Evolutionary conservation across 2,888 invertebrate genomes (phyloP).

Genomic region (Drosophila yooni): DNA sequence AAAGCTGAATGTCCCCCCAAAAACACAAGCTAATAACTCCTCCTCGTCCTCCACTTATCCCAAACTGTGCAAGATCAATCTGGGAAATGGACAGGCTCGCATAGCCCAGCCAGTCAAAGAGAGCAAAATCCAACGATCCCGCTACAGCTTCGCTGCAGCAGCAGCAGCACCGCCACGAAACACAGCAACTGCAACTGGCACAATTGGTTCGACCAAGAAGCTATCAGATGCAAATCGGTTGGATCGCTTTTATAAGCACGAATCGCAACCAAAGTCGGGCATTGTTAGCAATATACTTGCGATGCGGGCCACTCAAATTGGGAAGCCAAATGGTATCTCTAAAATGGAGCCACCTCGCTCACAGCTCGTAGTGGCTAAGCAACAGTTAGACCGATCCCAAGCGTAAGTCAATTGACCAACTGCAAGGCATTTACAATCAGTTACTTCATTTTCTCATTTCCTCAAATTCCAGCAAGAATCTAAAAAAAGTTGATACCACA

Average conservation of each 20-base stretch:
- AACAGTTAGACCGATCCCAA: background rate
- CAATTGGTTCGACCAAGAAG: constrained; percentile 19
- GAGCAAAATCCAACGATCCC: constrained; percentile 22
- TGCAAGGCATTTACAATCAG: too few species aligned
- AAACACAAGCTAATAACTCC: constrained; percentile 17
- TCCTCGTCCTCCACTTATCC: constrained; percentile 22
- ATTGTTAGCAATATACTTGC: constrained; percentile 12
- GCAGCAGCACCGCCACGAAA: background rate
- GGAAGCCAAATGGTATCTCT: background rate
- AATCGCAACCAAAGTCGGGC: constrained; percentile 5
- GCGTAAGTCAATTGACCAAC: background rate
- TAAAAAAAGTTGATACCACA: constrained; percentile 16
- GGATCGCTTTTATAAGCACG: background rate
- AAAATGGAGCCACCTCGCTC: constrained; percentile 17
- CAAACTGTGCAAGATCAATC: constrained; percentile 39
- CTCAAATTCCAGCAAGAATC: constrained; percentile 6
- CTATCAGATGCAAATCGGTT: background rate
- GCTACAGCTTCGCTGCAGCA: background rate
- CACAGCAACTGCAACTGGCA: background rate
- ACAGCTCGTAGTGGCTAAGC: constrained; percentile 3
- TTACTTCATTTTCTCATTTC: too few species aligned
- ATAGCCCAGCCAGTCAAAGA: constrained; percentile 27
- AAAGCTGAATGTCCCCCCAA: constrained; percentile 3
- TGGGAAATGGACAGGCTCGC: constrained; percentile 12
- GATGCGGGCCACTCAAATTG: background rate